These are phyloP conservation scores for Zenarchopterus dispar DNA, from an alignment of 2,797 vertebrate genomes.

Conservation along the genomic window DNA sequence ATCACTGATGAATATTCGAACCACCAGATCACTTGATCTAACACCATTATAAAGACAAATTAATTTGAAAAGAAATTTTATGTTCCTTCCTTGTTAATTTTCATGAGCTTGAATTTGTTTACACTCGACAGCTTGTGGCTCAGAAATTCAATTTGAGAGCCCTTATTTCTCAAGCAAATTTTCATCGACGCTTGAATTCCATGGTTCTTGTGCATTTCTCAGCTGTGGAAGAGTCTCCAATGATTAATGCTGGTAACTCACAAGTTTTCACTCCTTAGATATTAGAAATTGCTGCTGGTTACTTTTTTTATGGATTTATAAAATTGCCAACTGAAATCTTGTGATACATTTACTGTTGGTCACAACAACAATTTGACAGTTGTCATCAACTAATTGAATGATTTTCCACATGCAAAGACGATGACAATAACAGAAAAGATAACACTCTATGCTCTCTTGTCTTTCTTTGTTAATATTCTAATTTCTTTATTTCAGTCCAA, in stretches of 20 bases:
- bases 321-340: conserved; percentile 24
- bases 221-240: conserved; percentile 15
- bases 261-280: conserved; percentile 5
- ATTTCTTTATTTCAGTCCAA: conserved; percentile 5
- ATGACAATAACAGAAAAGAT: neutral
- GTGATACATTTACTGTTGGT: conserved; percentile 7
- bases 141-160: conserved; percentile 53
- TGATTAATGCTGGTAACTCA: conserved; percentile 6
- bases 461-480: neutral
- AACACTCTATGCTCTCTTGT: neutral
- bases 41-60: conserved; percentile 18
- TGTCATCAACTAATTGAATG: neutral
- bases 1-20: conserved; percentile 46
- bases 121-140: conserved; percentile 65
- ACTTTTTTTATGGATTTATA: neutral
- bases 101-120: conserved; percentile 61
- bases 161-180: conserved; percentile 38
- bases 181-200: conserved; percentile 47
- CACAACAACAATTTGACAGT: conserved; percentile 5
- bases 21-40: conserved; percentile 26
- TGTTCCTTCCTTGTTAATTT: conserved; percentile 40
- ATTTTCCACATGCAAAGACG: neutral
- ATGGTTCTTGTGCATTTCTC: conserved; percentile 34
- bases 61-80: conserved; percentile 44
- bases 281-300: conserved; percentile 4